Evolutionary conservation across 64 coral and sea anemone species (phyloP), one percentile per base, ranked within the genome.

Genomic region (Stylophora pistillata): DNA sequence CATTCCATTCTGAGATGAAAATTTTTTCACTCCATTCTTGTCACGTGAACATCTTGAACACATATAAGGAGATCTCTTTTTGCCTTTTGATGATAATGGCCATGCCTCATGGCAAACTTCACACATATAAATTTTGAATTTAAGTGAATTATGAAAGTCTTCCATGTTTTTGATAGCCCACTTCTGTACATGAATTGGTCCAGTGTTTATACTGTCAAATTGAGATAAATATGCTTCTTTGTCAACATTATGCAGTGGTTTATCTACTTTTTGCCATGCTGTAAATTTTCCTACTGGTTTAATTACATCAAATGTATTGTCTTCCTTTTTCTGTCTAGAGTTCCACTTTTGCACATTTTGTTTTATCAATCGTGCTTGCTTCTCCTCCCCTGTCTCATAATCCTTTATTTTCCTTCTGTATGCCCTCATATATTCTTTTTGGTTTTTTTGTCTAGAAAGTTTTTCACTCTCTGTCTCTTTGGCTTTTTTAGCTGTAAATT

Each of bases 91-190:
- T 47, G 60, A 65, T 21, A 87, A 59, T 53, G 83, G 91, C 84
- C 84, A 92, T 79, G 83, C 91, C 37, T 87, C 91, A 82, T 62
- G 75, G 55, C 91, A 87, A 9, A 93, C 54, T 25, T 9, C 14
- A 21, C 75, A 56, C 66, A 71, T 37, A 47, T 47, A 47, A 32
- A 86, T 92, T 52, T 92, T 86, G 32, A 77, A 92, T 15, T 77
- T 86, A 12, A 93, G 31, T 29, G 85, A 93, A 26, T 93, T 84
- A 83, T 93, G 91, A 62, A 93, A 93, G 15, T 93, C 63, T 29
- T 18, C 25, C 77, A 88, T 93, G 66, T 76, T 93, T 72, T 88
- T 12, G 0, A 25, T 28, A 23, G 84, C 75, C 82, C 90, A 92
- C 59, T 87, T 9, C 52, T 92, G 91, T 56, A 15, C 2, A 92